Evolutionary conservation across 2,888 invertebrate species (phyloP).

Genomic region (Cheilosia grossa): DNA sequence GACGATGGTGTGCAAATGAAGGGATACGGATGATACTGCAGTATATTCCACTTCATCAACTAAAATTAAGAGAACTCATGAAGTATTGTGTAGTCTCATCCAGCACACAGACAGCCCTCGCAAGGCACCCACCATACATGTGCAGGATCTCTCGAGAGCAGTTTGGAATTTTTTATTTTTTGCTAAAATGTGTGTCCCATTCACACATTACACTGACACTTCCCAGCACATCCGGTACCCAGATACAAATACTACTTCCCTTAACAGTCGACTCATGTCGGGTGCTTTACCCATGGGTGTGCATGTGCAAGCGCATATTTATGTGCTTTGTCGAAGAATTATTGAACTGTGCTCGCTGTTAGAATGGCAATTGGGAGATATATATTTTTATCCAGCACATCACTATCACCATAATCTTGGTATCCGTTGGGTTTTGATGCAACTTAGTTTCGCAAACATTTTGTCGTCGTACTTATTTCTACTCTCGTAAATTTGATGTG

Average conservation of each 20-base stretch:
- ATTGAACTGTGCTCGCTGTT: conserved; percentile 61
- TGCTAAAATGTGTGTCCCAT: conserved; percentile 11
- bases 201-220: conserved; percentile 19
- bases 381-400: not conserved
- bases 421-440: not conserved
- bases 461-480: conserved; percentile 19
- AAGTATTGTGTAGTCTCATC: conserved; percentile 28
- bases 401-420: not conserved
- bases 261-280: not conserved
- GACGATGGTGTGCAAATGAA: conserved; percentile 39
- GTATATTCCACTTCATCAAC: conserved; percentile 33
- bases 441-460: not conserved
- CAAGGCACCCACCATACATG: not conserved
- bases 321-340: conserved; percentile 56
- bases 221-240: not conserved
- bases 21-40: conserved; percentile 34
- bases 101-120: not conserved
- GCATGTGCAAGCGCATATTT: conserved; percentile 41
- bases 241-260: conserved; percentile 30
- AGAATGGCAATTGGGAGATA: conserved; percentile 39
- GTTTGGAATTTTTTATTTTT: conserved; percentile 33
- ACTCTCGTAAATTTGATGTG: conserved; percentile 36
- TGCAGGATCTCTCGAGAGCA: conserved; percentile 37
- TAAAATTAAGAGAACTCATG: conserved; percentile 50
- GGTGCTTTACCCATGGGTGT: not conserved